Evolutionary conservation across 2,113 vertebrate genomes (phyloP), one percentile per base, ranked within the genome.

Genomic region (Trichechus manatus): DNA sequence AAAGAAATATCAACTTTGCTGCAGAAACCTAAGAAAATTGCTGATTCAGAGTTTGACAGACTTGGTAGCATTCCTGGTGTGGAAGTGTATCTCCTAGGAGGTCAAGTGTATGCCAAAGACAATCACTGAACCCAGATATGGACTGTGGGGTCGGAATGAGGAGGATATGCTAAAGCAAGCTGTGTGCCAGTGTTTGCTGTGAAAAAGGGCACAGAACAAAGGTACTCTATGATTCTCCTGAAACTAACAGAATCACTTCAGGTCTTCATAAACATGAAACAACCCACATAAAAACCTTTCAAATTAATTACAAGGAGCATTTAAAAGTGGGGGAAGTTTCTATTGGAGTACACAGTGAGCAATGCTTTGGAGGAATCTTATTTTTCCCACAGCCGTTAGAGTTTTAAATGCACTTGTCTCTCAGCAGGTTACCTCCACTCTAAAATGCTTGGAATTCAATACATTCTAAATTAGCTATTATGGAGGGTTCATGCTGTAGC

Each of bases 221-320:
- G 44, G 8, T 31, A 75, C 63, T 47, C 42, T 0, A 3, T 9
- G 61, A 53, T 72, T 39, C 50, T 82, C 64, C 74, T 11, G 66
- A 96, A 89, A 88, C 89, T 77, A 77, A 81, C 8, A 50, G 9
- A 3, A 25, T 70, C 75, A 78, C 75, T 93, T 81, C 85, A 25
- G 75, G 3, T 87, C 77, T 74, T 86, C 77, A 64, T 82, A 94
- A 78, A 94, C 88, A 74, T 47, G n/a, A 82, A 94, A 91, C 50
- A 15, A 79, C 31, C 85, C 91, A 63, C 75, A 75, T 56, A 44
- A 94, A 94, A 95, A 83, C 56, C 2, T 78, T 72, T 39, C 81
- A 82, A 59, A 95, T 86, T 95, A 96, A 88, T 92, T 63, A 59
- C 27, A 5, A 87, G 80, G 56, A 53, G 7, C 3, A 42, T 78